Base-by-base conservation (phyloP, 2,888 invertebrate species). In the Caradrina clavipalpis region DNA sequence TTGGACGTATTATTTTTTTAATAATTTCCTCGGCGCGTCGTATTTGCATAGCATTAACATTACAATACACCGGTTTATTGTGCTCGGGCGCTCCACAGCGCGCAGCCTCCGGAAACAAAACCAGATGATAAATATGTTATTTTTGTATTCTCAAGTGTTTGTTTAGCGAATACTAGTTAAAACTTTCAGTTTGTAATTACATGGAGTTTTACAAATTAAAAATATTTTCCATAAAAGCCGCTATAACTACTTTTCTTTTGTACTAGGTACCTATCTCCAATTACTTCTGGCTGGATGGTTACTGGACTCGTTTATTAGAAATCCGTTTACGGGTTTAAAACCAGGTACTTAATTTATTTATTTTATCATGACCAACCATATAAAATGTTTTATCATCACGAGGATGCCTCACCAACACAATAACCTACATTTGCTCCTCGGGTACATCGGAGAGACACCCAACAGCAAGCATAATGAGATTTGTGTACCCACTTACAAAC, bases 1-100 rank as follows among this genome's bases (percentile, higher is more conserved):
- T 77, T 63, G 68, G 61, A 59, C 69, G 71, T 78, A 75, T 77
- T 61, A 65, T 67, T 83, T 81, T 85, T 88, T 87, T 84, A 81
- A 82, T 86, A 87, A 86, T 84, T 84, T 82, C 73, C 69, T 78
- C 78, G 63, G 56, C 69, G 62, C 78, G 76, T 74, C 75, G 68
- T 85, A 89, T 91, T 90, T 90, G 80, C 91, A 91, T 90, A 83
- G 47, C 81, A 91, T 91, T 91, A 89, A 80, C 91, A 91, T 91
- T 83, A 90, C 89, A 90, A 91, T 87, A 85, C 86, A 80, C 79
- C 80, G 76, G 73, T 59, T 75, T 66, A 79, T 82, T 82, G 77
- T 82, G 64, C 75, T 68, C 62, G 67, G 64, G 71, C 61, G 56
- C 45, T 45, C 45, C 0, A 83, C 82, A 83, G 80, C 69, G 84